Evolutionary conservation across 2,797 vertebrate species (phyloP), one percentile per base, ranked within the genome.

Genomic region (Ataeniobius toweri): DNA sequence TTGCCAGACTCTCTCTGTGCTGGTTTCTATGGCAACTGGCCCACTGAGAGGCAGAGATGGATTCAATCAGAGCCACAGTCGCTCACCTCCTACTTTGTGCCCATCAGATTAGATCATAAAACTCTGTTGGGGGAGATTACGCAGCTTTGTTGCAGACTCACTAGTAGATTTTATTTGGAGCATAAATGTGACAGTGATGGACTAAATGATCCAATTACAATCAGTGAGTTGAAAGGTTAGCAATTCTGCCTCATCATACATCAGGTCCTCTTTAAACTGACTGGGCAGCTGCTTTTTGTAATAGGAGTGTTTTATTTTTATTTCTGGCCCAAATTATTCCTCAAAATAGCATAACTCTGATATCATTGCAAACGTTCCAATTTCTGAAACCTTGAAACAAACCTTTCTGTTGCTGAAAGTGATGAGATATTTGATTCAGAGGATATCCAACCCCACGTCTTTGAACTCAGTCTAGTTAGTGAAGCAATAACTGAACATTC

Each of bases 1-100:
- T 56, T 69, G 70, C 68, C 67, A 71, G 73, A 73, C 71, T 86
- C 83, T 71, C 79, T 48, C 56, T 78, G 78, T 70, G 74, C 80
- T 6, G 13, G 91, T 93, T 85, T 61, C 91, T 86, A 86, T 86
- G 81, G 85, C 77, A 89, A 94, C 91, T 68, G 83, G 70, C 75
- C 80, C 56, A 6, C 36, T 78, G 72, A 84, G 79, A 80, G 79
- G 63, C 68, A 5, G 48, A 71, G 73, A 58, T 78, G 68, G 86
- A 85, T 85, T 83, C 46, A 80, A 89, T 6, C 79, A 69, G 31
- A 83, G 81, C 80, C 71, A 63, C 78, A 53, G 50, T 73, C 18
- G 1, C 67, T 82, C 69, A 56, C 80, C 78, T 86, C 73, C 72
- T 20, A 59, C 78, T 74, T 86, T 50, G 41, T 80, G 75, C 73